Conservation (phyloP, 2,797 vertebrate species). For the Euthynnus affinis region DNA sequence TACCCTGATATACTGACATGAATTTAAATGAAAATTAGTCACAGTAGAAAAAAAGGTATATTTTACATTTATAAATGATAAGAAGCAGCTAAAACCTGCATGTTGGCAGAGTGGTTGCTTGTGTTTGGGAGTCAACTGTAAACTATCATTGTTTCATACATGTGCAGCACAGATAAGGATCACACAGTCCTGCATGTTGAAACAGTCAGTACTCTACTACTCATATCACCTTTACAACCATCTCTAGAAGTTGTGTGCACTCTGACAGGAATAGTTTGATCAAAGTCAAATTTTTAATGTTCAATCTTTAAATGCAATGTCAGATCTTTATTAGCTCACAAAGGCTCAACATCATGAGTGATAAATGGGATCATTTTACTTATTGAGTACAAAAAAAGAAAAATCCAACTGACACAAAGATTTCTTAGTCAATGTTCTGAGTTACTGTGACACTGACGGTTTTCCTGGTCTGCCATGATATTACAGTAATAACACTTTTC, state of each 20-base stretch:
- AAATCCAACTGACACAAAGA: too few relatives aligned
- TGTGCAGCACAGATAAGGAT: not conserved
- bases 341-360: too few relatives aligned
- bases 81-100: not conserved
- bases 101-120: not conserved
- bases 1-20: not conserved
- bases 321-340: too few relatives aligned
- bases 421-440: too few relatives aligned
- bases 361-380: too few relatives aligned
- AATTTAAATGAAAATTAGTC: not conserved
- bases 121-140: not conserved
- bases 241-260: not conserved
- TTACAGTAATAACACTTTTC: not conserved
- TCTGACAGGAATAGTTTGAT: too few relatives aligned
- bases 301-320: too few relatives aligned
- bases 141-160: not conserved
- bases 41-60: not conserved
- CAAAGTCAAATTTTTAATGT: too few relatives aligned
- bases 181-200: too few relatives aligned
- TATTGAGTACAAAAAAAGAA: too few relatives aligned
- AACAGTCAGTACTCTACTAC: not conserved
- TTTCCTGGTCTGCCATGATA: not conserved
- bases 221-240: not conserved
- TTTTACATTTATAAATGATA: not conserved
- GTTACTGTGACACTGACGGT: not conserved